Evolutionary conservation across 2,797 vertebrate species (phyloP), one percentile per base, ranked within the genome.

Genomic region (Arnoldichthys spilopterus): DNA sequence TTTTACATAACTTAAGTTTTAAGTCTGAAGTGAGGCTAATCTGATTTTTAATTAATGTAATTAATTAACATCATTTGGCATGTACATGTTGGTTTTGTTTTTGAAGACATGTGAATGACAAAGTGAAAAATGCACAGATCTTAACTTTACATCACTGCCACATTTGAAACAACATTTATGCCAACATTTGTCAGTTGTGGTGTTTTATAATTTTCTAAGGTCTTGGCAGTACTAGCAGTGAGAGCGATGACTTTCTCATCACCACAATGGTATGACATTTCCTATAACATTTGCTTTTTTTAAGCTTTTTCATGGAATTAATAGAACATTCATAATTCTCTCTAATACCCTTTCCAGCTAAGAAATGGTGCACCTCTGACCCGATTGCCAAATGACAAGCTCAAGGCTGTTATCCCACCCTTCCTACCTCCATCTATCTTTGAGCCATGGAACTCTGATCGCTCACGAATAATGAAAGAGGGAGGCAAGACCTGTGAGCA

Each of bases 371-470:
- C 97, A 0, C 98, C 98, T 0, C 93, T 95, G 83, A 97, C 97
- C 34, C 94, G 96, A 26, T 93, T 99, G 74, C 98, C 98, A 7
- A 98, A 93, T 0, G 97, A 99, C 91, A 97, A 98, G 84, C 92
- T 99, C 70, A 99, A 99, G 91, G 97, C 98, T 0, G 97, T 99
- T 80, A 99, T 99, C 82, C 98, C 98, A 0, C 98, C 98, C 20
- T 99, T 99, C 87, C 88, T 99, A 74, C 98, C 98, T 0, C 97
- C 96, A 1, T 98, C 97, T 37, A 97, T 94, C 90, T 99, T 99
- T 79, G 98, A 99, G 81, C 92, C 96, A 0, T 98, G 97, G 96
- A 97, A 94, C 92, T 98, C 97, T 0, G 95, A 97, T 79, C 94
- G 95, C 40, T 95, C 95, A 0, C 93, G 92, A 6, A 87, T 93